phyloP scores from a whole-genome alignment of 2,113 vertebrate species.

The Vidua chalybeata region DNA sequence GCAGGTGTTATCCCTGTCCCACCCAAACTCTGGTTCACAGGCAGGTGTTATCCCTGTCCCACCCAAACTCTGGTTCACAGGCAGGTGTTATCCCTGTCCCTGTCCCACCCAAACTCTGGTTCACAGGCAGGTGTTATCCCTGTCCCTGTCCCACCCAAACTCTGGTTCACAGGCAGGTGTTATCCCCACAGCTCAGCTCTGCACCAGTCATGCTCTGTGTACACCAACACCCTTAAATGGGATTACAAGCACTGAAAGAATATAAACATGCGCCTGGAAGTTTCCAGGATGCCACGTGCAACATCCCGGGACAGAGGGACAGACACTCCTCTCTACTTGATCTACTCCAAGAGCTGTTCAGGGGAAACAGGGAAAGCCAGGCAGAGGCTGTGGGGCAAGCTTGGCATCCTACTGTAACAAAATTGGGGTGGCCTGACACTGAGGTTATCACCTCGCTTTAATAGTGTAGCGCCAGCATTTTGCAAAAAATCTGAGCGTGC shows the following conservation, averaged over 20 bases:
- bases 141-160: no score
- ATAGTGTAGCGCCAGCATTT: background rate
- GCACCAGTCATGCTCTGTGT: no score
- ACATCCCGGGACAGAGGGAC: no score
- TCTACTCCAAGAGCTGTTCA: background rate
- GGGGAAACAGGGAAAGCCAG: background rate
- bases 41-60: background rate
- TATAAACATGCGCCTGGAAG: background rate
- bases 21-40: no score
- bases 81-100: background rate
- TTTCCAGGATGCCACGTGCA: background rate
- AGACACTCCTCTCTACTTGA: background rate
- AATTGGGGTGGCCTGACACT: background rate
- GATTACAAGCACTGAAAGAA: background rate
- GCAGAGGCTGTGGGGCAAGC: fast-evolving
- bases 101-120: background rate
- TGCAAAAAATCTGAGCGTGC: background rate
- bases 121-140: background rate
- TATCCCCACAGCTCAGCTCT: fast-evolving
- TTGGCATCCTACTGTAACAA: fast-evolving
- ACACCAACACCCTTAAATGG: background rate
- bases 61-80: background rate
- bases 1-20: background rate
- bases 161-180: background rate
- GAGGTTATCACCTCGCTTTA: fast-evolving